Conservation (phyloP, 30 jellyfish, hydroid and myxozoan genomes). For the Catostylus mosaicus region DNA sequence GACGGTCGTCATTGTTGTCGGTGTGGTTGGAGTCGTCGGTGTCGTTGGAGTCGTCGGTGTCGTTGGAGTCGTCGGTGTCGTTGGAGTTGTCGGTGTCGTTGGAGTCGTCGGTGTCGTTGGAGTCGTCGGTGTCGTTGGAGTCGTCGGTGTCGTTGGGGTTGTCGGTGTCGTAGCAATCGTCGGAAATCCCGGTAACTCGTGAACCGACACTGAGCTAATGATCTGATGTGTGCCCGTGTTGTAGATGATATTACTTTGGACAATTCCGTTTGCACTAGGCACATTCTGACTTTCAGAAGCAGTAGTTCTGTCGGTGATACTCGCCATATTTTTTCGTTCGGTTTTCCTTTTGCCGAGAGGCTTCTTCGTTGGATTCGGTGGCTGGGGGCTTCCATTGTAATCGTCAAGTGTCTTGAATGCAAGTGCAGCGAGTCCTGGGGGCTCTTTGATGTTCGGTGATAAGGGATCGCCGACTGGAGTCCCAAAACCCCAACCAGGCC, state of each 20-base stretch:
- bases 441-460: conserved; percentile 70
- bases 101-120: conserved; percentile 67
- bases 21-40: conserved; percentile 43
- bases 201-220: conserved; percentile 33
- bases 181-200: conserved; percentile 7
- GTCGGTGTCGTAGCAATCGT: conserved; percentile 30
- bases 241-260: conserved; percentile 41
- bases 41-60: conserved; percentile 68
- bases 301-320: background rate
- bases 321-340: background rate
- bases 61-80: conserved; percentile 71
- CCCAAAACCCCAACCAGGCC: conserved; percentile 93
- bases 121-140: conserved; percentile 58
- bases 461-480: conserved; percentile 77
- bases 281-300: background rate
- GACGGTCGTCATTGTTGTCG: conserved; percentile 13
- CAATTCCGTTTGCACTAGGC: conserved; percentile 5
- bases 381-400: conserved; percentile 74
- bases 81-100: conserved; percentile 69
- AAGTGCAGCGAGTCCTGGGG: conserved; percentile 70
- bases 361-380: conserved; percentile 66
- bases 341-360: background rate
- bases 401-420: conserved; percentile 64
- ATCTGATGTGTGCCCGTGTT: conserved; percentile 56
- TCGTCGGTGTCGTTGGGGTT: conserved; percentile 55